Percentiles rank a stretch among this genome's conserved stretches.
These are phyloP conservation scores for Pseudomyrmex pallidus DNA, from an alignment of 1,140 invertebrate species.

Conservation along the genomic window DNA sequence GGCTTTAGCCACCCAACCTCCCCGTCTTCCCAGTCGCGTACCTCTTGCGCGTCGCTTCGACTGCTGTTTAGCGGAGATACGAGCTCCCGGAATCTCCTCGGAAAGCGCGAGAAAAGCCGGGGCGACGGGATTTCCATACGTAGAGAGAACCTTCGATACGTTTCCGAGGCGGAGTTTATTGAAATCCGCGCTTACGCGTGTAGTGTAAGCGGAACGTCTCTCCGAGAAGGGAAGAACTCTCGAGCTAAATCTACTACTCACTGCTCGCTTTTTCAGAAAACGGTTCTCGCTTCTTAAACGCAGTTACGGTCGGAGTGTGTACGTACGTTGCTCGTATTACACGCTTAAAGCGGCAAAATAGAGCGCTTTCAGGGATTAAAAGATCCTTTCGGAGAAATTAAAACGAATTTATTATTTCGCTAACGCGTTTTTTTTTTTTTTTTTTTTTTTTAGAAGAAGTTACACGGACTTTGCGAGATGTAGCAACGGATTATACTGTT, in stretches of 20 bases:
- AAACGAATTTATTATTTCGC: neutral
- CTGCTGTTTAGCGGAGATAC: constrained; percentile 68
- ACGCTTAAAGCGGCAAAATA: neutral
- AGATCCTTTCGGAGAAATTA: neutral
- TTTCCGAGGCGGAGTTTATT: constrained; percentile 56
- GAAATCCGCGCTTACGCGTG: constrained; percentile 57
- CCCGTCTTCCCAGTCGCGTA: too few species aligned
- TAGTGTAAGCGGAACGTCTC: constrained; percentile 21
- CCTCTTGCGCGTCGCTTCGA: constrained; percentile 3
- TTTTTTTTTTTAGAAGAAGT: neutral
- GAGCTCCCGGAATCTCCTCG: constrained; percentile 23
- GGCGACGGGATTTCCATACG: constrained; percentile 65
- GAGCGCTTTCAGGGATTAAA: neutral
- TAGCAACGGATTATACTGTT: neutral
- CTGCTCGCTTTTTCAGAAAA: neutral
- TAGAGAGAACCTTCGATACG: constrained; percentile 53
- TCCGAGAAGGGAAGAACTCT: neutral
- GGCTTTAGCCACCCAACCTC: constrained; percentile 63
- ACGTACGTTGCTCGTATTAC: neutral
- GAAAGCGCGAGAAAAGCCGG: constrained; percentile 55
- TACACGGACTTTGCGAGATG: neutral
- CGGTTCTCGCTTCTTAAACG: neutral
- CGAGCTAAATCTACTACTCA: neutral
- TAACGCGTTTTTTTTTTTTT: neutral
- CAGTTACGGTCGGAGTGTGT: neutral